Conservation (phyloP, 2,888 invertebrate species). For the Eilema depressum region DNA sequence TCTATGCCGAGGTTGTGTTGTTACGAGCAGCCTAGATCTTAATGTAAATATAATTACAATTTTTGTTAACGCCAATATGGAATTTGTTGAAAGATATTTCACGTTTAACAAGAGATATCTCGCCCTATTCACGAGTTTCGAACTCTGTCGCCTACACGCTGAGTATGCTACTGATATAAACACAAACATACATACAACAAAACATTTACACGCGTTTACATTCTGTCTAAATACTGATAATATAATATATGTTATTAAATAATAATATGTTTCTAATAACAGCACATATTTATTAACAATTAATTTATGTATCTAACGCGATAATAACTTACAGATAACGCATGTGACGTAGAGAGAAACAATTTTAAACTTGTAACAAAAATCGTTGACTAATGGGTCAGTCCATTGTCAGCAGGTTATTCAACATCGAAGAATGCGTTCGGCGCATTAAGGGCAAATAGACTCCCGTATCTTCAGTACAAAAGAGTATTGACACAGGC, state of each 20-base stretch:
- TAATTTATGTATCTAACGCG: constrained; percentile 55
- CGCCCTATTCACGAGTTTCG: not conserved
- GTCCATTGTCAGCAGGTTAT: constrained; percentile 75
- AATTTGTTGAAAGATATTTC: not conserved
- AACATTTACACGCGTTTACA: not conserved
- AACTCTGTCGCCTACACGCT: not conserved
- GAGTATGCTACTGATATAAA: not conserved
- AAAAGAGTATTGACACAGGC: constrained; percentile 84
- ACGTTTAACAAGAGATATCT: not conserved
- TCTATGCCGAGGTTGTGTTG: too few relatives aligned
- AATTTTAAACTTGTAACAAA: constrained; percentile 57
- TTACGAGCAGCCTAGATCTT: too few relatives aligned
- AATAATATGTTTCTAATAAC: constrained; percentile 6
- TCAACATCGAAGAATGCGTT: constrained; percentile 79
- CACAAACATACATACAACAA: not conserved
- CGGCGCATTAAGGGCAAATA: constrained; percentile 82
- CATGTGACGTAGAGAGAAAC: constrained; percentile 61
- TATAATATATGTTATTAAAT: constrained; percentile 12
- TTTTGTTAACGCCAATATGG: too few relatives aligned
- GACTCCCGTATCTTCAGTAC: constrained; percentile 82
- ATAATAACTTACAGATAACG: constrained; percentile 60
- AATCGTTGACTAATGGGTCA: constrained; percentile 74
- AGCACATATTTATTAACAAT: constrained; percentile 27
- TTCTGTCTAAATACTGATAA: not conserved
- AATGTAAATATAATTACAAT: too few relatives aligned